Evolutionary conservation across 2,888 invertebrate genomes (phyloP), one percentile per base, ranked within the genome.

Genomic region (Bedellia somnulentella): DNA sequence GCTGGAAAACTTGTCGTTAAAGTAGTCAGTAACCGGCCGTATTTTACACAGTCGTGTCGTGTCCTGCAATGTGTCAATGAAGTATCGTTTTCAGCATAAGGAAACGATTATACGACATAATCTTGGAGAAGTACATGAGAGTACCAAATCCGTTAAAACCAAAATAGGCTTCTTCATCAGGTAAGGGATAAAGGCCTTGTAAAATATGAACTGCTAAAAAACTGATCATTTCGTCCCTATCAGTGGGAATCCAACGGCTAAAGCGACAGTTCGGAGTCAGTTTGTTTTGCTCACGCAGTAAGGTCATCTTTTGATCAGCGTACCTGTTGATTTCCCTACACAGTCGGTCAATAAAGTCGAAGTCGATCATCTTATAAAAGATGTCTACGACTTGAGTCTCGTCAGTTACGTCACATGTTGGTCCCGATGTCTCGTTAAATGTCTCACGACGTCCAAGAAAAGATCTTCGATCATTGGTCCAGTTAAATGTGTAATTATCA

Each of bases 51-150:
- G 31, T 42, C 26, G 38, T n/a, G 27, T 36, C 18, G 9, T 29
- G 18, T 36, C 31, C 5, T 21, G 24, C 23, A 15, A 8, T 5
- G n/a, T 15, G 6, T 18, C 15, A 31, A 6, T 15, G 0, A 34
- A 18, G 14, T 42, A 21, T 1, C 33, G 24, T 37, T 45, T 46
- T 22, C 43, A 21, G 17, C 44, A 9, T 1, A 38, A 8, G 16
- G 24, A 32, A 45, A 9, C 43, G 16, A 14, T 43, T 44, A 29
- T 41, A 45, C 1, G 41, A 35, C 42, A 47, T 45, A 5, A 44
- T 42, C 24, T 28, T 31, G 2, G 18, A 3, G 24, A 44, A 41
- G 15, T 39, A 41, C 8, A 5, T 8, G 9, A 21, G 4, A 9
- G 11, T 13, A 3, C 28, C 18, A 21, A 12, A 22, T 9, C 28